phyloP scores from a whole-genome alignment of 2,888 invertebrate genomes.

The Andrena bicolor region DNA sequence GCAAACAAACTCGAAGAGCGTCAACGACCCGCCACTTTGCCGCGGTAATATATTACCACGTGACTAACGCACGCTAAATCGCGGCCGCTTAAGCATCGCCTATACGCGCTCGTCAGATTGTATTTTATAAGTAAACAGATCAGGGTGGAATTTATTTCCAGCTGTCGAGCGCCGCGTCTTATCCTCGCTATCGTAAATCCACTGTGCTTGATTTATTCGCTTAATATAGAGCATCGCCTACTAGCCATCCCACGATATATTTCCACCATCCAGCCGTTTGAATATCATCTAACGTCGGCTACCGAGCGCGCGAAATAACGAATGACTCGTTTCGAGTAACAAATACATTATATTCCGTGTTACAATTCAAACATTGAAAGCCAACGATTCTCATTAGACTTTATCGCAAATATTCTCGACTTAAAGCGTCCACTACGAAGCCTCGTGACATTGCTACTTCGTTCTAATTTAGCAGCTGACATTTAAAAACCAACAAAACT shows the following conservation, averaged over 20 bases:
- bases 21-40: constrained; percentile 74
- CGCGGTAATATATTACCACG: constrained; percentile 76
- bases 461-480: neutral
- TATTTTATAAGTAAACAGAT: constrained; percentile 76
- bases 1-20: constrained; percentile 79
- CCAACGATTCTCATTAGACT: too few relatives aligned
- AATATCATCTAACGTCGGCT: neutral
- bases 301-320: neutral
- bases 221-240: constrained; percentile 8
- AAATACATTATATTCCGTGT: neutral
- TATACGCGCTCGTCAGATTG: constrained; percentile 69
- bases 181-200: constrained; percentile 53
- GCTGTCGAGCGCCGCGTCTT: constrained; percentile 23
- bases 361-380: too few relatives aligned
- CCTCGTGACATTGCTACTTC: too few relatives aligned
- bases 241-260: neutral
- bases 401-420: too few relatives aligned
- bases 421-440: too few relatives aligned
- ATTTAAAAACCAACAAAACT: neutral
- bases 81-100: constrained; percentile 55
- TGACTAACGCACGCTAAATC: constrained; percentile 73
- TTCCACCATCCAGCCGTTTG: neutral
- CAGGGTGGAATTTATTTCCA: constrained; percentile 66
- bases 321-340: neutral
- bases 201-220: constrained; percentile 16